Conservation (phyloP, 2,113 vertebrate genomes). For the Thomomys bottae region DNA sequence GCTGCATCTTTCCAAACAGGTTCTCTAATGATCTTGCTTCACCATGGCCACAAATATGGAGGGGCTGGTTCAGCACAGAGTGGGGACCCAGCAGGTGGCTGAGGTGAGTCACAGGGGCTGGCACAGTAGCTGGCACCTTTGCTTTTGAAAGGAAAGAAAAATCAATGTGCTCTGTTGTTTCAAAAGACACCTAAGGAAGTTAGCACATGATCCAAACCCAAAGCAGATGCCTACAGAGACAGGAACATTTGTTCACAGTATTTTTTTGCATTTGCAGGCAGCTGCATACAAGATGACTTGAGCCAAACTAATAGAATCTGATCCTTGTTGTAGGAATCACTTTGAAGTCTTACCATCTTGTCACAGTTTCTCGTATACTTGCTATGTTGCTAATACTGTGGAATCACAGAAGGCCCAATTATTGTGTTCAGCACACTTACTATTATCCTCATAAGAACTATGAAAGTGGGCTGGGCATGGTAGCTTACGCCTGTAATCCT, state of each 20-base stretch:
- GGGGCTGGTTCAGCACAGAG: conserved; percentile 94
- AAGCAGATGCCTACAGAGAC: background rate
- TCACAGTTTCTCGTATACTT: conserved; percentile 39
- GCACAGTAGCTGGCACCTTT: conserved; percentile 71
- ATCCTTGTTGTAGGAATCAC: background rate
- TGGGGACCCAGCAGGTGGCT: conserved; percentile 91
- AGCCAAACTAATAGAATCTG: background rate
- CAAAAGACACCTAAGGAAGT: conserved; percentile 8
- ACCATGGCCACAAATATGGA: conserved; percentile 92
- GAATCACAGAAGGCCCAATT: background rate
- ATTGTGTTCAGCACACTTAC: background rate
- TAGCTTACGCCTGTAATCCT: no score
- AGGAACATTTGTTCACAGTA: background rate
- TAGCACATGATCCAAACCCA: background rate
- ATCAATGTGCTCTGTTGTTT: conserved; percentile 57
- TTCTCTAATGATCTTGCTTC: conserved; percentile 93
- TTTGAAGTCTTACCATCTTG: conserved; percentile 22
- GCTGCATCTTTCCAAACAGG: conserved; percentile 89
- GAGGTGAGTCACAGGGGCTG: conserved; percentile 90
- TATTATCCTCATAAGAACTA: background rate
- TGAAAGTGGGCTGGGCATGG: no score
- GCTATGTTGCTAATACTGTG: background rate
- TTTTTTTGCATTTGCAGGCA: background rate
- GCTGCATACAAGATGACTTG: background rate
- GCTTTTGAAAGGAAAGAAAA: conserved; percentile 71